Base-by-base conservation (phyloP, 2,113 vertebrate genomes). In the Hippoglossus stenolepis region DNA sequence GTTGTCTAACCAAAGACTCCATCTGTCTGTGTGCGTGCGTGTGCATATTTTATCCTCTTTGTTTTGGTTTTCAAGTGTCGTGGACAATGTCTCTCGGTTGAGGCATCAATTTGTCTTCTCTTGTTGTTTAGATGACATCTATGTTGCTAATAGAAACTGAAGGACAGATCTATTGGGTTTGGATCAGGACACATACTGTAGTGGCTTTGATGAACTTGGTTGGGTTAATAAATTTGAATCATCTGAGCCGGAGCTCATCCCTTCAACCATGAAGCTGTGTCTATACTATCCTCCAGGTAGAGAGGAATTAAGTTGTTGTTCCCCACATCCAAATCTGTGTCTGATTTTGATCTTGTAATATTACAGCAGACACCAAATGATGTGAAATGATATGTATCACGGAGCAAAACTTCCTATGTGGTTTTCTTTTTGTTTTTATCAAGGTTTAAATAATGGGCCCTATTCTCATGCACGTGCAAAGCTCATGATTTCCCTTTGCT, bases 1-100 rank as follows among this genome's bases (percentile, higher is more conserved):
- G 10, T 75, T 79, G 71, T 87, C 65, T 38, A 66, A 77, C 62
- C 67, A 64, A 73, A 45, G 1, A 76, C 40, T 43, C 12, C 11
- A 54, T 23, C 31, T 23, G 3, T 68, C 56, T 28, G 54, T 35
- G 8, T 68, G 40, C 24, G 28, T 47, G 31, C 3, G 1, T 12
- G 24, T 73, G 23, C 60, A 49, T 70, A 38, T 66, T 73, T 49
- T 21, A 11, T 35, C 6, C 18, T 6, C 5, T 51, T 9, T 18
- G 17, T 51, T 15, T n/a, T n/a, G 2, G 51, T n/a, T 54, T 54
- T 54, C 51, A n/a, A 54, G 51, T 53, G 51, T 53, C 51, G 10
- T 53, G 20, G 51, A 53, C 15, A 4, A 49, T 49, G 15, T 49
- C 45, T 7, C 45, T 5, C 4, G 1, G 15, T 49, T 21, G 18